Evolutionary conservation across 2,888 invertebrate genomes (phyloP), one percentile per base, ranked within the genome.

Genomic region (Poecilus cupreus): DNA sequence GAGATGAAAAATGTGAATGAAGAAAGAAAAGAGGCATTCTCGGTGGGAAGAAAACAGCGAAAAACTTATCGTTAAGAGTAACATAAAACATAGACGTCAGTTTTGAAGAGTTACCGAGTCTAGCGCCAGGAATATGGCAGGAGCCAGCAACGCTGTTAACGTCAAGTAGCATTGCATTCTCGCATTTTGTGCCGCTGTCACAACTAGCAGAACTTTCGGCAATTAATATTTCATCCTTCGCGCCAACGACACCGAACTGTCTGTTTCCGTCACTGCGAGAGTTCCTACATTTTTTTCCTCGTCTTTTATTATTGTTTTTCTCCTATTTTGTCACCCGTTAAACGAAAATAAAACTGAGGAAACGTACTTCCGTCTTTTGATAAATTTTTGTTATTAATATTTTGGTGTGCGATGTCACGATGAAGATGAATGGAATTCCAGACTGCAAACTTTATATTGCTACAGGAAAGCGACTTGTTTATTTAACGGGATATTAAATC

Each of bases 201-300:
- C 20, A 26, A 37, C 1, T 43, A 37, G n/a, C 24, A 72, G 4
- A 68, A 68, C 37, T 68, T 68, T 77, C 24, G 43, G 60, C 43
- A 64, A 78, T 78, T 78, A 78, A 78, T 78, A 78, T 78, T 78
- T 78, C 64, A 78, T 78, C 46, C 16, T 43, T 64, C 60, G 57
- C 77, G 37, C 26, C 22, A 57, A 78, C 78, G 39, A 24, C 39
- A 16, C 76, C 18, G 76, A 39, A 51, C 26, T 37, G 24, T 24
- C 49, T 76, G 78, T 78, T 68, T 68, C 37, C n/a, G 74, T 8
- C 32, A 32, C 32, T 5, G 32, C 6, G 51, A 49, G 16, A 74
- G 4, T 74, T 49, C 74, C 8, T 13, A n/a, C 22, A n/a, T 43
- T 72, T 49, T n/a, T 46, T 51, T 74, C 51, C 22, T 22, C 24